A percentile compares a stretch with the other conserved stretches of the same genome.
phyloP scores from a whole-genome alignment of 2,797 vertebrate species.

The Pangasius djambal region DNA sequence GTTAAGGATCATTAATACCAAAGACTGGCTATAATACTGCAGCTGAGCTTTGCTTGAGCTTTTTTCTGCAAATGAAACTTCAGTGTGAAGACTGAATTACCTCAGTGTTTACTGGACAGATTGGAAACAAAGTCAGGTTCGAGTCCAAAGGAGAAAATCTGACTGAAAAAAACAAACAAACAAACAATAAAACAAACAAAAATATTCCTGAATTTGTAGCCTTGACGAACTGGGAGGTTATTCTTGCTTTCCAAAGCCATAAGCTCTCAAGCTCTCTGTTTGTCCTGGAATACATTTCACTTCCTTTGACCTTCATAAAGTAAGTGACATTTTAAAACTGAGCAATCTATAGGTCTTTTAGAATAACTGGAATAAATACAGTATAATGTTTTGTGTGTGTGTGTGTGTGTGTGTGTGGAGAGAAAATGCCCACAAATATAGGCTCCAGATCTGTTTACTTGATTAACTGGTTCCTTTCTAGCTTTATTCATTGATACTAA shows the following conservation, averaged over 20 bases:
- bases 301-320: slow-evolving; percentile 77
- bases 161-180: slow-evolving; percentile 5
- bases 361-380: background rate
- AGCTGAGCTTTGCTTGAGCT: slow-evolving; percentile 56
- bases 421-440: background rate
- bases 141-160: background rate
- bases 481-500: background rate
- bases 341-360: background rate
- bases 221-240: slow-evolving; percentile 15
- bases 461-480: background rate
- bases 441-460: background rate
- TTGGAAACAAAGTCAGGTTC: slow-evolving; percentile 7
- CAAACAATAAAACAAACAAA: background rate
- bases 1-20: slow-evolving; percentile 71
- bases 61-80: slow-evolving; percentile 46
- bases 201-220: slow-evolving; percentile 36
- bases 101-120: slow-evolving; percentile 72
- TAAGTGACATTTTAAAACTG: slow-evolving; percentile 65
- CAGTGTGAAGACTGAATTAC: slow-evolving; percentile 70
- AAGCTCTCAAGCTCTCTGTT: slow-evolving; percentile 41
- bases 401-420: background rate
- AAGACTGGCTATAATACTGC: slow-evolving; percentile 69
- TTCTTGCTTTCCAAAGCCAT: background rate
- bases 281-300: slow-evolving; percentile 75
- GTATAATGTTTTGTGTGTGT: background rate